These are phyloP conservation scores for Darevskia mixta DNA, from an alignment of 2,797 vertebrate genomes.

Conservation along the genomic window DNA sequence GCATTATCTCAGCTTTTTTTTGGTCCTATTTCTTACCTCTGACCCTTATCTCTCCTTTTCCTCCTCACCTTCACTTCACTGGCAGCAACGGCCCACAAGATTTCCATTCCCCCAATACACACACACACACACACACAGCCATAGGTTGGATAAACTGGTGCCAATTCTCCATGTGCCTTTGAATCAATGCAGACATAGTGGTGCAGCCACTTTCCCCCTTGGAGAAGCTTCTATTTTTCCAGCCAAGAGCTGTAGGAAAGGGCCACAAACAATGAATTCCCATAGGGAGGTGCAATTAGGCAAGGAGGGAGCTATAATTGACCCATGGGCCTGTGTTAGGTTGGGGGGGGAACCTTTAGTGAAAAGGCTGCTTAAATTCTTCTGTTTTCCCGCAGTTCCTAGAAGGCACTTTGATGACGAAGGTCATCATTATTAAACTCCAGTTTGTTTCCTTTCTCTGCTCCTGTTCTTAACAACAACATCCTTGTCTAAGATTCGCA, in stretches of 20 bases:
- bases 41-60: too few species aligned
- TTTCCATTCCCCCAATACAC: too few species aligned
- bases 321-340: not conserved
- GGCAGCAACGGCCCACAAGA: too few species aligned
- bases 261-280: not conserved
- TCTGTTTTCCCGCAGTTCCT: not conserved
- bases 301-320: not conserved
- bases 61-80: too few species aligned
- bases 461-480: not conserved
- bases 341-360: not conserved
- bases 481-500: constrained; percentile 20
- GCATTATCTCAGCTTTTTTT: too few species aligned
- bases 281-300: not conserved
- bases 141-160: too few species aligned
- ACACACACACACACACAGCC: too few species aligned
- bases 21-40: too few species aligned
- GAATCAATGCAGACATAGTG: not conserved
- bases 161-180: not conserved
- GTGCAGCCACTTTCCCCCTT: not conserved
- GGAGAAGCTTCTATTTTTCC: not conserved
- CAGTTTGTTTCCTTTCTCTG: constrained; percentile 23
- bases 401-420: not conserved
- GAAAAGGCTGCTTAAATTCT: not conserved
- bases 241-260: not conserved
- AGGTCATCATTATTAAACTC: not conserved